Evolutionary conservation across 2,797 vertebrate genomes (phyloP).

Genomic region (Pteronotus mesoamericanus): DNA sequence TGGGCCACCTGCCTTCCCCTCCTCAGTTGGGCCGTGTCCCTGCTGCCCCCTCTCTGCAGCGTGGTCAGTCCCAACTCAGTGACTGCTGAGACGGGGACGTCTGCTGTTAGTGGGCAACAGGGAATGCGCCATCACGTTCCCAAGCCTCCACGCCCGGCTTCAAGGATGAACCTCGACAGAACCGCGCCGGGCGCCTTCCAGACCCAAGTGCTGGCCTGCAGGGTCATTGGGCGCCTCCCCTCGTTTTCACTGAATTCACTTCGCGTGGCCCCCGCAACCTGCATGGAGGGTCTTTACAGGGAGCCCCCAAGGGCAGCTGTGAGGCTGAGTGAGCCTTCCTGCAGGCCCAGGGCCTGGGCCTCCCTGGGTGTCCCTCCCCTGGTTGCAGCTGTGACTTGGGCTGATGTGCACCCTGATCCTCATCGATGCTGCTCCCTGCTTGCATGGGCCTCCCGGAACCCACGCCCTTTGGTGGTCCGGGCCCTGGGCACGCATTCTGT

Average conservation of each 20-base stretch:
- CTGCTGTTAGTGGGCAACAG: background rate
- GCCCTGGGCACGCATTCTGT: fast-evolving
- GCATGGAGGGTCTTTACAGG: background rate
- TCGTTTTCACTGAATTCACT: background rate
- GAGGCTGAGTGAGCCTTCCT: background rate
- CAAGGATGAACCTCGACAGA: fast-evolving
- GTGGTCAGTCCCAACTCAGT: background rate
- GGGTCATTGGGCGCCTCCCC: background rate
- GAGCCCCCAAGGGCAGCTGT: background rate
- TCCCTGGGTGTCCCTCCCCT: background rate
- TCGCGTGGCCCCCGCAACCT: background rate
- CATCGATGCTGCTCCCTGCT: fast-evolving
- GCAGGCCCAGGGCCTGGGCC: background rate
- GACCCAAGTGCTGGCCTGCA: background rate
- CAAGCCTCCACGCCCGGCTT: background rate
- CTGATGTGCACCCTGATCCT: fast-evolving
- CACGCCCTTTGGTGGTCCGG: fast-evolving
- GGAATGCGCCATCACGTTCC: fast-evolving
- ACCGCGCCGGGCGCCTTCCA: fast-evolving
- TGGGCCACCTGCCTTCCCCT: background rate
- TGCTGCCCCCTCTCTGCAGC: background rate
- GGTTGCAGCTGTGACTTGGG: background rate
- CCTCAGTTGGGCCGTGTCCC: fast-evolving
- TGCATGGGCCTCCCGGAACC: background rate
- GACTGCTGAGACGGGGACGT: background rate